Evolutionary conservation across 2,888 invertebrate species (phyloP), one percentile per base, ranked within the genome.

Genomic region (Cancer borealis): DNA sequence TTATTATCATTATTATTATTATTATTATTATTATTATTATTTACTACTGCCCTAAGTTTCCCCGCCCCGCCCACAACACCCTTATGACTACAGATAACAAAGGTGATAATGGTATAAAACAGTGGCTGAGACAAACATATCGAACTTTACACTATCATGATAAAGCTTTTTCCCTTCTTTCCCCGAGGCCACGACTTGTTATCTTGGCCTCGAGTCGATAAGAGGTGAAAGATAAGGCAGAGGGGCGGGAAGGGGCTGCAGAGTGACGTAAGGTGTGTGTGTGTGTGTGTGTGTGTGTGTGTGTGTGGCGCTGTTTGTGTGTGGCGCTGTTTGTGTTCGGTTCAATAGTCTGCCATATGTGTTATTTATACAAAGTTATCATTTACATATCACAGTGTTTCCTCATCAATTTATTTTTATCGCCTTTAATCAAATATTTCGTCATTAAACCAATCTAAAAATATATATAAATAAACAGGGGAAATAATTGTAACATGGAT

Each of bases 201-300:
- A 79, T 79, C 79, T 30, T 30, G 30, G 79, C 79, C 79, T 79
- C 8, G 66, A 14, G 14, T 12, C 54, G 66, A 66, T 66, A 66
- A 66, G 66, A 3, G 21, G 21, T 14, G 66, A n/a, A n/a, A 30
- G 79, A 79, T 79, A 79, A 79, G 10, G 30, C 79, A 79, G 79
- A 79, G 26, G 79, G 79, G 79, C 79, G 79, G 79, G 79, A 79
- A 26, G 79, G 79, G 30, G 79, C 12, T 79, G 79, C 4, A 30
- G 79, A 30, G 21, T 79, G 79, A 79, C 79, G 79, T 30, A 79
- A 79, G 10, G n/a, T 46, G n/a, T 46, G 47, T 47, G 88, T 88
- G n/a, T 46, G 88, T 88, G 46, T 88, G 47, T 88, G 88, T 88
- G 88, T 88, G 88, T 87, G 87, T 87, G 87, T 87, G 87, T 87